Percentiles rank a stretch among this genome's conserved stretches.
Conservation (phyloP, 2,797 vertebrate species). For the Pogoniulus pusillus region DNA sequence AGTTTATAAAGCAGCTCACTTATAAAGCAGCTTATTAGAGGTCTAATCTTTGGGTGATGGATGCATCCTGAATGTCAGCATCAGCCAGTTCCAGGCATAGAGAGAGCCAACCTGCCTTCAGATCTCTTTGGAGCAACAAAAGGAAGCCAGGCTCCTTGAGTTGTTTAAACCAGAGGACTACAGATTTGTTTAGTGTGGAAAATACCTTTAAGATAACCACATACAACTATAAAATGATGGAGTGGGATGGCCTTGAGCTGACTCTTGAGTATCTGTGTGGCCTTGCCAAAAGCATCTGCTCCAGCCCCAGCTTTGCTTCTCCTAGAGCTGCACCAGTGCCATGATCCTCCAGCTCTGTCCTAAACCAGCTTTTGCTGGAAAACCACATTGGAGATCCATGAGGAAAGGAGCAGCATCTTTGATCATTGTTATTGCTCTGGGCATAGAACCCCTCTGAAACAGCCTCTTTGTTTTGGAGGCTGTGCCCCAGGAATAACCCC, state of each 20-base stretch:
- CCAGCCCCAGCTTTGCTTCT: neutral
- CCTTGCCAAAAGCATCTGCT: neutral
- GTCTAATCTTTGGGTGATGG: neutral
- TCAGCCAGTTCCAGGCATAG: neutral
- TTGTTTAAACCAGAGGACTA: neutral
- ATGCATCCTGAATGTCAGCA: neutral
- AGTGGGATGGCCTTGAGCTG: neutral
- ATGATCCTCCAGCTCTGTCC: accelerated
- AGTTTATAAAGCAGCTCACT: neutral
- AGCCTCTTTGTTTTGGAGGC: neutral
- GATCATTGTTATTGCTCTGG: neutral
- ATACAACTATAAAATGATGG: neutral
- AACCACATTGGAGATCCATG: neutral
- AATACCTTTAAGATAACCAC: too few relatives aligned
- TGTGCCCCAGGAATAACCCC: neutral
- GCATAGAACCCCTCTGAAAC: neutral
- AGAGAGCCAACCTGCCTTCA: neutral
- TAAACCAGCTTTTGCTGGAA: neutral
- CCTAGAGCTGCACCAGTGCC: neutral
- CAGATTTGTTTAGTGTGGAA: too few relatives aligned
- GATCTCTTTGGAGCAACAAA: neutral
- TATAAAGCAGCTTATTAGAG: neutral
- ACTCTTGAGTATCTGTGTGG: neutral
- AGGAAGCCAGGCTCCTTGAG: neutral
- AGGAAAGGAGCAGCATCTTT: neutral